Base-by-base conservation (phyloP, 2,888 invertebrate genomes). In the Drosophila nigritarsus region DNA sequence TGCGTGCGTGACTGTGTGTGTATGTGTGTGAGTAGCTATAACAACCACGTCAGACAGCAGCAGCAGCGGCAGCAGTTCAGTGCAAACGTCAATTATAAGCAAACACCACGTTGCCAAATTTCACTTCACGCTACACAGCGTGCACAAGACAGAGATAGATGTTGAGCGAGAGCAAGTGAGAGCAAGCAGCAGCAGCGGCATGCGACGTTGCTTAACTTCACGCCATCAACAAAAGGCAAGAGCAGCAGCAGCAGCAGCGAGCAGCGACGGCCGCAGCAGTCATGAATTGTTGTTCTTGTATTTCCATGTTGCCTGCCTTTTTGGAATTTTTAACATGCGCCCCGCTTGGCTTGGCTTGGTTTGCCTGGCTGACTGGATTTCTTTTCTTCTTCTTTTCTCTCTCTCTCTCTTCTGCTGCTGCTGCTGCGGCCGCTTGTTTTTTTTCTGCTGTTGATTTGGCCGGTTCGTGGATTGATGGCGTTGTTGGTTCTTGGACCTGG, bases 51-150 rank as follows among this genome's bases (percentile, higher is more conserved):
- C 87, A 89, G 85, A 89, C 84, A 82, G 61, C 75, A 61, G 64
- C 76, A 69, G 69, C 75, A 64, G 59, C 67, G 56, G 45, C 80
- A 75, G 80, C 80, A 73, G 84, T 81, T 85, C 85, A 87, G 88
- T 83, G 83, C 85, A 89, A 86, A 86, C 86, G 89, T 86, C 86
- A 87, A 89, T 89, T 87, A 87, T 87, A 89, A 82, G 86, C 86
- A 89, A 88, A 83, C 78, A 82, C 59, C 55, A 67, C 61, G 89
- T 89, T 87, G 87, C 86, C 89, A 71, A 59, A 58, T 60, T 87
- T 87, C 86, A 65, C 60, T 51, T 54, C 63, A 78, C 76, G 74
- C 75, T 73, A 69, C 58, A 53, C 79, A 65, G 62, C 61, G 68
- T 73, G 76, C 56, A 65, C 42, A 54, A 68, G 76, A 62, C 48